Evolutionary conservation across 2,888 invertebrate species (phyloP).

Genomic region (Octodonta nipae): DNA sequence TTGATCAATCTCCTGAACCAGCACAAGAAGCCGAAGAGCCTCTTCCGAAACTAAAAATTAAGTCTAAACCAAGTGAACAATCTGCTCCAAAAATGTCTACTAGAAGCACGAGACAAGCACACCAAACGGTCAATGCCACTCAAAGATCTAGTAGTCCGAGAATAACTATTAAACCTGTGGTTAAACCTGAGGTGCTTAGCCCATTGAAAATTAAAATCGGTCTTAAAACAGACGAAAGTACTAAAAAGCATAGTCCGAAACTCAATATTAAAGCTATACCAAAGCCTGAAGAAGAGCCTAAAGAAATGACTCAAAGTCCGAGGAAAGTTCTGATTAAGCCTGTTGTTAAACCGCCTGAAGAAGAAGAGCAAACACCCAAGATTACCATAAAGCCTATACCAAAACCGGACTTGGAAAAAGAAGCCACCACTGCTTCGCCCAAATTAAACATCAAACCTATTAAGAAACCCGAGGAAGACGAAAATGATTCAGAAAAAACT

Average conservation of each 20-base stretch:
- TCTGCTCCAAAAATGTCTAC: conserved; percentile 36
- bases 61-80: conserved; percentile 25
- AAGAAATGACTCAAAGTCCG: conserved; percentile 21
- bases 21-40: conserved; percentile 19
- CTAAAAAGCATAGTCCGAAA: conserved; percentile 23
- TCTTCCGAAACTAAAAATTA: conserved; percentile 28
- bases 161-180: conserved; percentile 33
- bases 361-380: conserved; percentile 32
- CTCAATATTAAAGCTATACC: conserved; percentile 12
- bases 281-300: conserved; percentile 16
- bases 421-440: conserved; percentile 16
- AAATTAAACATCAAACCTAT: conserved; percentile 41
- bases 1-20: conserved; percentile 18
- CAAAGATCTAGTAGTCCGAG: conserved; percentile 31
- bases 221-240: conserved; percentile 24
- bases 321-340: conserved; percentile 38
- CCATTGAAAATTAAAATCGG: conserved; percentile 37
- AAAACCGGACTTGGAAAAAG: conserved; percentile 34
- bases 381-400: conserved; percentile 44
- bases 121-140: conserved; percentile 23
- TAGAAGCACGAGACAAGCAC: conserved; percentile 22
- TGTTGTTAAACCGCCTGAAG: conserved; percentile 29
- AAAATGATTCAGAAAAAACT: conserved; percentile 14
- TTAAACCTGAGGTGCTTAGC: conserved; percentile 21
- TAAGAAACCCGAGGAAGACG: conserved; percentile 34